phyloP scores from a whole-genome alignment of 2,797 vertebrate genomes.

The Gastrophryne carolinensis region DNA sequence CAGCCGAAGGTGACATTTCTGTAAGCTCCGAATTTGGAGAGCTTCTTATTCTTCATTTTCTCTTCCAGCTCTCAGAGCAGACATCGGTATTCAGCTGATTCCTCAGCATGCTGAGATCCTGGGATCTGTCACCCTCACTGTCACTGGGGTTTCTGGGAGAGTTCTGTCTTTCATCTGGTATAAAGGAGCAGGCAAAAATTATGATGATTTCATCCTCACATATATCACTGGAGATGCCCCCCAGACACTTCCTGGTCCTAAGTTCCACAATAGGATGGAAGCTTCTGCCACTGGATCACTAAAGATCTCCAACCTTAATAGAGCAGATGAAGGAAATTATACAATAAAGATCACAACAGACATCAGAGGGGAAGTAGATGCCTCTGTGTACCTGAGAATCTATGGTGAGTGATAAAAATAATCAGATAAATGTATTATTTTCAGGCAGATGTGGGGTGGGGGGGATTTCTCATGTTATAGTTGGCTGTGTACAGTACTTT shows the following conservation, averaged over 20 bases:
- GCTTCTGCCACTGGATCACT: background rate
- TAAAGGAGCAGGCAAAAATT: background rate
- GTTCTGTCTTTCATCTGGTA: background rate
- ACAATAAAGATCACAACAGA: slow-evolving; percentile 9
- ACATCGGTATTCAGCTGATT: background rate
- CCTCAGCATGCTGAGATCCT: slow-evolving; percentile 2
- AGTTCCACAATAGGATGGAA: background rate
- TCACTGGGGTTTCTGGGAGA: background rate
- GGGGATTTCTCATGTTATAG: too few relatives aligned
- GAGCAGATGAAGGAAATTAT: background rate
- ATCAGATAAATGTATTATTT: too few relatives aligned
- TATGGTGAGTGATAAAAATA: slow-evolving; percentile 3
- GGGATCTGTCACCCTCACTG: slow-evolving; percentile 2
- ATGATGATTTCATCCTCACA: background rate
- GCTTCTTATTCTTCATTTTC: too few relatives aligned
- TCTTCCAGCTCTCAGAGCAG: too few relatives aligned
- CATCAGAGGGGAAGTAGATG: background rate
- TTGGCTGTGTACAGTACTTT: too few relatives aligned
- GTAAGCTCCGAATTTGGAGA: too few relatives aligned
- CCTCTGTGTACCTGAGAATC: background rate
- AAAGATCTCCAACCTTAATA: slow-evolving; percentile 2
- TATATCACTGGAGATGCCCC: background rate
- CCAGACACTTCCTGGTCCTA: background rate
- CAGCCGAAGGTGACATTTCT: too few relatives aligned
- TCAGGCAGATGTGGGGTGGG: too few relatives aligned